phyloP scores from a whole-genome alignment of 35 echinoderm and acorn worm genomes.

The Ptychodera flava region DNA sequence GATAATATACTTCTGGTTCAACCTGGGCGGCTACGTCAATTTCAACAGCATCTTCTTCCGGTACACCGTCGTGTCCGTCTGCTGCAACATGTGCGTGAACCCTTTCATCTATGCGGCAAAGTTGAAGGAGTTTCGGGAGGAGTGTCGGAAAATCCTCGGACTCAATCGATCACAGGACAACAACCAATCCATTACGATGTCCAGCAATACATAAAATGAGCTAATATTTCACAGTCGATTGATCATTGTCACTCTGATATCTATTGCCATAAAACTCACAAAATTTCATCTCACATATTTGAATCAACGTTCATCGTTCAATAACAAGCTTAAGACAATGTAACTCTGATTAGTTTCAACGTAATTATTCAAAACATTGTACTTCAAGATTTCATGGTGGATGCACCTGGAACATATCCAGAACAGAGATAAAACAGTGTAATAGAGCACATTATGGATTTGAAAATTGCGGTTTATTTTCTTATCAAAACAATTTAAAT shows the following conservation, averaged over 20 bases:
- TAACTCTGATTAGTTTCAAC: neutral
- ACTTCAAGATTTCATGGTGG: neutral
- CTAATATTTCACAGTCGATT: too few relatives aligned
- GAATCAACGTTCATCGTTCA: neutral
- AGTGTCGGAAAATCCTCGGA: neutral
- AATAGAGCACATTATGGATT: too few relatives aligned
- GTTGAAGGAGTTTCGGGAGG: conserved; percentile 23
- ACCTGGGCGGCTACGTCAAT: conserved; percentile 29
- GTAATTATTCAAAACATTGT: neutral
- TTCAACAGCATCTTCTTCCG: neutral
- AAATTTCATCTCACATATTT: neutral
- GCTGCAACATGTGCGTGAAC: conserved; percentile 35
- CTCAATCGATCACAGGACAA: neutral
- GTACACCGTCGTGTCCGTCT: neutral
- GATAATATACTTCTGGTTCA: conserved; percentile 33
- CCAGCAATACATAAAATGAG: neutral
- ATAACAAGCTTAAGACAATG: neutral
- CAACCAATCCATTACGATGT: neutral
- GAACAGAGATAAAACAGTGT: too few relatives aligned
- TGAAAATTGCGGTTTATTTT: neutral
- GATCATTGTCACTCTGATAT: too few relatives aligned
- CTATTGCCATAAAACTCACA: neutral
- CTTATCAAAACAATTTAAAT: neutral
- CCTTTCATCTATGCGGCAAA: conserved; percentile 32
- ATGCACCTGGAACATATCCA: too few relatives aligned